These are phyloP conservation scores for Botrylloides violaceus DNA, from an alignment of 23 tunicate species.

Conservation along the genomic window DNA sequence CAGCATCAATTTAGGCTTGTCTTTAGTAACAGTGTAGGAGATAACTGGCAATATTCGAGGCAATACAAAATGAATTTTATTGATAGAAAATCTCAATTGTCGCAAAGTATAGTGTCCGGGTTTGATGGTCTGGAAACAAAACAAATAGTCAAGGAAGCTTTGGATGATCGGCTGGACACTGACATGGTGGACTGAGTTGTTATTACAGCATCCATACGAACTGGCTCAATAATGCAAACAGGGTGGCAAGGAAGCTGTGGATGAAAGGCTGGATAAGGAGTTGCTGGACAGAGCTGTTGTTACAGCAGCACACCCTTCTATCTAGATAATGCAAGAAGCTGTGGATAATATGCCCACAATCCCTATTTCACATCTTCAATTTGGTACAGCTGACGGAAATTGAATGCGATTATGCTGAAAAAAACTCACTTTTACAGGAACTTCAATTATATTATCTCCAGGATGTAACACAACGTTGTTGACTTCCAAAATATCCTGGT, in stretches of 20 bases:
- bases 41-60: constrained; percentile 59
- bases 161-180: no score
- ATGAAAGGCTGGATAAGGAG: no score
- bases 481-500: constrained; percentile 21
- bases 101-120: constrained; percentile 40
- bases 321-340: no score
- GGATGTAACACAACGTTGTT: constrained; percentile 27
- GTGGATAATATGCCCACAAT: no score
- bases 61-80: constrained; percentile 45
- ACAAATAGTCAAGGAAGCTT: no score
- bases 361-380: no score
- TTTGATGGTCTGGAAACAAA: constrained; percentile 64
- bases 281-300: neutral
- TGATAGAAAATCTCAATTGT: constrained; percentile 45
- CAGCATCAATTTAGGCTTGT: constrained; percentile 36
- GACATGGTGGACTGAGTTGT: no score
- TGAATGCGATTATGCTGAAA: no score
- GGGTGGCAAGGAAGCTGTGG: no score
- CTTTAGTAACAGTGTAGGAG: constrained; percentile 38
- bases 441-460: constrained; percentile 38
- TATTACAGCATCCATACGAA: no score
- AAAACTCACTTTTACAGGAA: constrained; percentile 42
- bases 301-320: neutral
- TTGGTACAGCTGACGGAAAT: no score
- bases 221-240: no score